Conservation (phyloP, 1,140 invertebrate genomes). For the Platorchestia sp. region DNA sequence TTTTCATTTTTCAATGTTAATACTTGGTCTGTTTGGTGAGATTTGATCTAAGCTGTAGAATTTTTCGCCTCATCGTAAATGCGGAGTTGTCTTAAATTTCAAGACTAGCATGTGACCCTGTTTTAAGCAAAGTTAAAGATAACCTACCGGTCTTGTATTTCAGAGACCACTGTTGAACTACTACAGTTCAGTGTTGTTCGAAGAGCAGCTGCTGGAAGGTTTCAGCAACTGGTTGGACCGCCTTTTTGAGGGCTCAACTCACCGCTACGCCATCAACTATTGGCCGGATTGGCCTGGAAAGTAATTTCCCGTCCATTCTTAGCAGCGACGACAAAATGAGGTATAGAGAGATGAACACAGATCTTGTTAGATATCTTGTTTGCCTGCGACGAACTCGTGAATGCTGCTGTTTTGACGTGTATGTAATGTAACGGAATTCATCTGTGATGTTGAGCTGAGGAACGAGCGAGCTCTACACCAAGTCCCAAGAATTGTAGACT, state of each 20-base stretch:
- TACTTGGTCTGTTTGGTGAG: not conserved
- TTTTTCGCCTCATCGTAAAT: not conserved
- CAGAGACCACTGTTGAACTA: conserved; percentile 54
- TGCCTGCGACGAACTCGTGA: not conserved
- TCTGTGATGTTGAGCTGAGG: not conserved
- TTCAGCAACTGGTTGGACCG: conserved; percentile 96
- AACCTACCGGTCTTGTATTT: not conserved
- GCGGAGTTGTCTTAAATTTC: not conserved
- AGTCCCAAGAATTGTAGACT: not conserved
- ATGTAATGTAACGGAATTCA: not conserved
- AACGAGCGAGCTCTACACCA: not conserved
- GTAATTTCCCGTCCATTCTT: conserved; percentile 6
- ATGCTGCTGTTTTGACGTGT: not conserved
- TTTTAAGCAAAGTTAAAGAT: not conserved
- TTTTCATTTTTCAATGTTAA: not conserved
- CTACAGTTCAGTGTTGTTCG: conserved; percentile 67
- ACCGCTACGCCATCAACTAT: conserved; percentile 94
- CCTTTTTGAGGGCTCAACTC: conserved; percentile 94
- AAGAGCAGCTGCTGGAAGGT: conserved; percentile 88
- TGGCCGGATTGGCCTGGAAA: conserved; percentile 87
- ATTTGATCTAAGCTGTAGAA: not conserved
- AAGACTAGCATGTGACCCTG: not conserved
- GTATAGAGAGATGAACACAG: not conserved
- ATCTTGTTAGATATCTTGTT: not conserved
- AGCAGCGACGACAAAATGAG: not conserved